Evolutionary conservation across 2,113 vertebrate species (phyloP).

Genomic region (Rhegmatorhina hoffmannsi): DNA sequence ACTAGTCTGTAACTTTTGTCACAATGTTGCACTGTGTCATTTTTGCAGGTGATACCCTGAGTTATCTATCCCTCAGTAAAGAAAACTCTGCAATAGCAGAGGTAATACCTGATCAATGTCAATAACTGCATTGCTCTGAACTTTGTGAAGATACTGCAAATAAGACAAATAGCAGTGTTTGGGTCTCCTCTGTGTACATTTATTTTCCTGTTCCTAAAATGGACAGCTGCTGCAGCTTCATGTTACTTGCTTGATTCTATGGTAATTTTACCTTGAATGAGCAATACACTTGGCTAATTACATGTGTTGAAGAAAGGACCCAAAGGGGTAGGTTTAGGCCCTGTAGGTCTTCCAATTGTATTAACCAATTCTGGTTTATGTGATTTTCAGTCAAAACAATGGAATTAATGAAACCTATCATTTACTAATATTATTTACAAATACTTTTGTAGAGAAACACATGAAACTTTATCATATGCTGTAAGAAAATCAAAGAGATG

Average conservation of each 20-base stretch:
- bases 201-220: not conserved
- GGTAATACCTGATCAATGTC: not conserved
- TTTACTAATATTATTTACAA: not conserved
- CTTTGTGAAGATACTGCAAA: not conserved
- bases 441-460: not conserved
- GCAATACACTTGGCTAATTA: not conserved
- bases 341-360: not conserved
- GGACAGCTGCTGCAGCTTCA: not conserved
- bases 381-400: not conserved
- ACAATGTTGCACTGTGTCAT: not conserved
- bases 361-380: not conserved
- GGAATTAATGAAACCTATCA: not conserved
- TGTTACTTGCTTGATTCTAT: not conserved
- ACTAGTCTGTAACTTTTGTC: not conserved
- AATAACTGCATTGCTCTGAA: slow-evolving; percentile 3
- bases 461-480: not conserved
- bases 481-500: not conserved
- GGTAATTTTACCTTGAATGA: not conserved
- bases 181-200: not conserved
- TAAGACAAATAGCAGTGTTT: not conserved
- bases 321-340: not conserved
- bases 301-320: not conserved
- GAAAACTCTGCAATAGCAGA: not conserved
- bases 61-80: not conserved
- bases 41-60: not conserved